These are phyloP conservation scores for Cecropterus lyciades DNA, from an alignment of 1,140 invertebrate genomes.

Conservation along the genomic window DNA sequence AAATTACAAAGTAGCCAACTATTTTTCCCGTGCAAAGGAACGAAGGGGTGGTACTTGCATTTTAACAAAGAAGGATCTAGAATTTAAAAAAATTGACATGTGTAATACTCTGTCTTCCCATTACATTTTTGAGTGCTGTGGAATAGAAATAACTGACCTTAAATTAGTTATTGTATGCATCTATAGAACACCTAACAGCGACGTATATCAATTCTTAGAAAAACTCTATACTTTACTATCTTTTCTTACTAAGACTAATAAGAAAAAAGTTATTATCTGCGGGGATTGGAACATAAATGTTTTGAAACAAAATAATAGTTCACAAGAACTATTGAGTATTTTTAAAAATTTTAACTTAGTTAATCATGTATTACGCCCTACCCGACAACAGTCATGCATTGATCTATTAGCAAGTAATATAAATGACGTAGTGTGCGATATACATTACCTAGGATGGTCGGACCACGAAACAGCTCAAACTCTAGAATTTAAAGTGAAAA, in stretches of 20 bases:
- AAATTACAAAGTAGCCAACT: conserved; percentile 36
- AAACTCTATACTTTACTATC: conserved; percentile 33
- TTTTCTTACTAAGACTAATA: conserved; percentile 7
- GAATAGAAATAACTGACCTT: conserved; percentile 20
- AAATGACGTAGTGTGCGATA: no score
- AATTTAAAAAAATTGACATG: conserved; percentile 29
- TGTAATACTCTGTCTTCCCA: not conserved
- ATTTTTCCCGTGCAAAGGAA: conserved; percentile 26
- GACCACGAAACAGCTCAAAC: no score
- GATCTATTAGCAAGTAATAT: no score
- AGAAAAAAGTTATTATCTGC: conserved; percentile 35
- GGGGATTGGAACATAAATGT: not conserved
- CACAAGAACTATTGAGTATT: no score
- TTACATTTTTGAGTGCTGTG: conserved; percentile 39
- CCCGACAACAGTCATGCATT: no score
- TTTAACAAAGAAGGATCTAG: conserved; percentile 27
- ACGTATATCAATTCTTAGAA: conserved; percentile 30
- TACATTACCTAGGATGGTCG: no score
- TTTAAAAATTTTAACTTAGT: no score
- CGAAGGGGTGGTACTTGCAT: conserved; percentile 39
- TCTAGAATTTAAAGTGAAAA: no score
- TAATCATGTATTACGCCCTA: no score
- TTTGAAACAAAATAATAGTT: no score
- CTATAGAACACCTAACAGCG: conserved; percentile 35
- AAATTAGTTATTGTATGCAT: conserved; percentile 35